A percentile compares a stretch with the other conserved stretches of the same genome.
Conservation (phyloP, 2,113 vertebrate genomes). For the Melierax canorus region DNA sequence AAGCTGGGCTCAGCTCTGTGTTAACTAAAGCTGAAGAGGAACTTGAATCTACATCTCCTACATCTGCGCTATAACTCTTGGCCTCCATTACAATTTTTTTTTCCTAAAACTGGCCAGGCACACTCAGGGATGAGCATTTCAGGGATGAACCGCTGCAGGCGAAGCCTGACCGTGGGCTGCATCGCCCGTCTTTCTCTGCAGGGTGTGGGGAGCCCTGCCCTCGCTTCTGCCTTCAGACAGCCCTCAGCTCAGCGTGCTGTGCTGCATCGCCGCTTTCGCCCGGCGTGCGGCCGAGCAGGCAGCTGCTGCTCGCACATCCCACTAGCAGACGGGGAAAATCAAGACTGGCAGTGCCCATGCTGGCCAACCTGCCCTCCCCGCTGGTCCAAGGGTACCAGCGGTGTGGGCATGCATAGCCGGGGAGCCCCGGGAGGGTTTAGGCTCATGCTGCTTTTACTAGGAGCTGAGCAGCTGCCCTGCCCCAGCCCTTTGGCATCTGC, state of each 20-base stretch:
- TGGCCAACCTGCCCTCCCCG: neutral
- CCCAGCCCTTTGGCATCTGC: neutral
- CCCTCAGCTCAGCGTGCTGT: neutral
- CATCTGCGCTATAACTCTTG: neutral
- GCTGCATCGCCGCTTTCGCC: rapidly evolving
- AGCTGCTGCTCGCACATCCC: neutral
- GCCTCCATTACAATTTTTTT: neutral
- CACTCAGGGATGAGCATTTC: rapidly evolving
- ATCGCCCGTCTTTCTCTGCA: rapidly evolving
- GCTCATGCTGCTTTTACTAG: neutral
- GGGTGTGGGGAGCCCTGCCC: neutral
- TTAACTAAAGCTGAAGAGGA: neutral
- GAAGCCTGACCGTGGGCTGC: neutral
- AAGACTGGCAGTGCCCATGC: neutral
- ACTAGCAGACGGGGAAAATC: neutral
- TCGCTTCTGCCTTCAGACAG: neutral
- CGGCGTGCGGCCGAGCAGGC: rapidly evolving
- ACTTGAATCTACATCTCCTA: neutral
- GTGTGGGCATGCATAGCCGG: neutral
- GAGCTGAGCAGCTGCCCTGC: neutral
- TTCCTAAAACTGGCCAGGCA: neutral
- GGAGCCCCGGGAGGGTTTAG: neutral
- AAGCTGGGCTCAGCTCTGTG: neutral
- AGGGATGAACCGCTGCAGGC: neutral
- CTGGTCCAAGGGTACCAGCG: neutral